These are phyloP conservation scores for Actinemys pallida DNA, from an alignment of 2,113 vertebrate genomes.

Conservation along the genomic window DNA sequence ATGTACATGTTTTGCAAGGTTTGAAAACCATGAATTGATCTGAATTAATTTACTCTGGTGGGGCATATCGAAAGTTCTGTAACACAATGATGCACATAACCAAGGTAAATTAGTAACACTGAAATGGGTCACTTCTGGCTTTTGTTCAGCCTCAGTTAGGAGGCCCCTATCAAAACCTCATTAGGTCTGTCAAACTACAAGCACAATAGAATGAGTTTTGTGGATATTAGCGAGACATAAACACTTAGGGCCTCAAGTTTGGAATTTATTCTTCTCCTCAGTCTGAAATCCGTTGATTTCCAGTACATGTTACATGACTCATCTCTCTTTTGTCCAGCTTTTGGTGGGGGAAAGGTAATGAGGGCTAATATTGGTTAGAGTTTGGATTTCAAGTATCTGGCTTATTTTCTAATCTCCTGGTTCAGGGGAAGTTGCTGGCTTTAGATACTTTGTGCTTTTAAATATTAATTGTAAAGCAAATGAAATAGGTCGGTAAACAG, in stretches of 20 bases:
- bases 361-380: neutral
- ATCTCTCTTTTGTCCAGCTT: neutral
- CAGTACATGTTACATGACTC: neutral
- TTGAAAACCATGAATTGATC: neutral
- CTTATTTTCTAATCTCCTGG: neutral
- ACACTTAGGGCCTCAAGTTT: accelerated
- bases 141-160: neutral
- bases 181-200: neutral
- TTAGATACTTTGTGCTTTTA: neutral
- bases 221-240: neutral
- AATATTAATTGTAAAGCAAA: neutral
- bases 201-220: neutral
- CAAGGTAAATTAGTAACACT: neutral
- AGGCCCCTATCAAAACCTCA: neutral
- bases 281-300: neutral
- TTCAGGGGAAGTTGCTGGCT: neutral
- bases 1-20: neutral
- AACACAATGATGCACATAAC: accelerated
- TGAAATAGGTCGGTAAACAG: neutral
- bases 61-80: neutral
- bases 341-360: neutral
- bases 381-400: neutral
- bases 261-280: neutral
- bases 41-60: neutral
- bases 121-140: neutral